Percentiles rank a stretch among this genome's conserved stretches.
phyloP scores from a whole-genome alignment of 2,113 vertebrate species.

The Prunella fulvescens region DNA sequence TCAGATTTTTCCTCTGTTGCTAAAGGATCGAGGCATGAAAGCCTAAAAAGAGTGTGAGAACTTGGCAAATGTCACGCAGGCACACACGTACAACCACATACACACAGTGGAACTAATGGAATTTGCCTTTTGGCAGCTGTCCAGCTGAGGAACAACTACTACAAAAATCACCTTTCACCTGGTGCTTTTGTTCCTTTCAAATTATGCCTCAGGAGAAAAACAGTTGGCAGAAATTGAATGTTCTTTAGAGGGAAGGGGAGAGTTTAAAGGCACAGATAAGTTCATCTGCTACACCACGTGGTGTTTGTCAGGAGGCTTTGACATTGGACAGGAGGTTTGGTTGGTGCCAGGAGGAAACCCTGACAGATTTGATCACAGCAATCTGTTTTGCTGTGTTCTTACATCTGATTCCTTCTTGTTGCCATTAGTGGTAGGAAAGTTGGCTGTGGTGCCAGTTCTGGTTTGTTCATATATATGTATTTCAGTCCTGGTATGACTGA shows the following conservation, averaged over 20 bases:
- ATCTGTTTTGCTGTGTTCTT: not conserved
- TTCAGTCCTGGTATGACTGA: not conserved
- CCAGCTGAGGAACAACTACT: not conserved
- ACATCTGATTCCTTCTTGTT: not conserved
- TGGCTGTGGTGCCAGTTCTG: not conserved
- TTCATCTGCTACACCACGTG: not conserved
- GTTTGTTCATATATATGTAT: not conserved
- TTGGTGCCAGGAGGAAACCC: not conserved
- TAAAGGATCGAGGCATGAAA: not conserved
- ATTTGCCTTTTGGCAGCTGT: not conserved
- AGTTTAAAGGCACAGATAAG: not conserved
- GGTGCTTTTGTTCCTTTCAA: not conserved
- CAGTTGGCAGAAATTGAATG: not conserved
- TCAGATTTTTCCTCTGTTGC: not conserved
- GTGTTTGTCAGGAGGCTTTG: not conserved
- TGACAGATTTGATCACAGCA: not conserved
- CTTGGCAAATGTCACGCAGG: not conserved
- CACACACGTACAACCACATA: not conserved
- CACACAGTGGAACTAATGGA: not conserved
- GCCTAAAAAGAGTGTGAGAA: not conserved
- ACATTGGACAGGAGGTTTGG: not conserved
- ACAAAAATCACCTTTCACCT: not conserved
- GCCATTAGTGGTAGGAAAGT: not conserved
- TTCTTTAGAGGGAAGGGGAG: not conserved
- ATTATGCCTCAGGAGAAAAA: not conserved